Base-by-base conservation (phyloP, 2,113 vertebrate genomes). In the Rhinoptilus africanus region DNA sequence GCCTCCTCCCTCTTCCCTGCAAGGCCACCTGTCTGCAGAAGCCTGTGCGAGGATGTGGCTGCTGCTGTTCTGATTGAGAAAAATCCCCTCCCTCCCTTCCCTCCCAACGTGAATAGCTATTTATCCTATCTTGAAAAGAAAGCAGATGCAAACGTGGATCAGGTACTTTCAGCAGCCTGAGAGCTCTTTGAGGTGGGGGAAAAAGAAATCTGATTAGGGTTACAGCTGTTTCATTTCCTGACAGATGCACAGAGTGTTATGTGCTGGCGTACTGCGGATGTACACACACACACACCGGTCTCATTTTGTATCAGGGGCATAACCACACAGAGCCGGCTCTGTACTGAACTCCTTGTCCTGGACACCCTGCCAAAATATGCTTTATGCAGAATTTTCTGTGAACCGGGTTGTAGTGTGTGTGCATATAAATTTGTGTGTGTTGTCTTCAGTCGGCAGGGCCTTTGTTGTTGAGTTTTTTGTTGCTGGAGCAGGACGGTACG, bases 301-400 rank as follows among this genome's bases (percentile, higher is more conserved):
- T 97, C 93, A 45, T 95, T 98, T 96, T 96, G 68, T 97, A 93
- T 98, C 97, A 81, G 95, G 96, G 95, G 96, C 97, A 96, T n/a
- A 97, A 97, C 96, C 96, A 73, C 98, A 94, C 76, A 80, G 96
- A 95, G 96, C 93, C 97, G 27, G 92, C 96, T 96, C 5, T 97
- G 98, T 98, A 93, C 98, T 64, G 98, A 98, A 98, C 98, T 98
- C 94, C 97, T 96, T 98, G 98, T 98, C 95, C 98, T 94, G 88
- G 98, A 98, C 96, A 95, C 86, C 94, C 74, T 97, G 98, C 98
- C 98, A 98, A 98, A 96, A 87, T 81, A 82, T 93, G 96, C 96
- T 98, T 80, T 94, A 97, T 98, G 98, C 95, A 97, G 94, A 88
- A 89, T 97, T 98, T 98, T 92, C 95, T 96, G 95, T 95, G 96